These are phyloP conservation scores for Naso thynnoides DNA, from an alignment of 2,797 vertebrate genomes.

Conservation along the genomic window DNA sequence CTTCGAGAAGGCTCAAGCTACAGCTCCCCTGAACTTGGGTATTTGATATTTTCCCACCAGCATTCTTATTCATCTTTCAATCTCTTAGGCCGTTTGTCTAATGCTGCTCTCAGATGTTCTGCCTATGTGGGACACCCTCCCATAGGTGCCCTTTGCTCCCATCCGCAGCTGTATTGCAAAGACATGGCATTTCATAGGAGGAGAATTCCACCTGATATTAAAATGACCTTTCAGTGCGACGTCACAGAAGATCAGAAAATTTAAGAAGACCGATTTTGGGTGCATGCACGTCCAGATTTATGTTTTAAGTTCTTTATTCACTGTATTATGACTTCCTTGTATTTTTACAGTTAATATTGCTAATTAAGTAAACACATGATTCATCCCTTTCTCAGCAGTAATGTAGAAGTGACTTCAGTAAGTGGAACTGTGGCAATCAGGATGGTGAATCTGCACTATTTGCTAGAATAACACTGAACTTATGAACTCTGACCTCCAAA, in stretches of 20 bases:
- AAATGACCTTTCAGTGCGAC: constrained; percentile 6
- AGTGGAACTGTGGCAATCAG: neutral
- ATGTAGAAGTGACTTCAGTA: neutral
- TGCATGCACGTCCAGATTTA: neutral
- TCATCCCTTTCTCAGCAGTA: neutral
- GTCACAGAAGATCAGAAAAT: neutral
- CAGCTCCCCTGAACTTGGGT: constrained; percentile 5
- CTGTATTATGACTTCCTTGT: neutral
- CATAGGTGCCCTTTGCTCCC: constrained; percentile 13
- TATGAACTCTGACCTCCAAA: neutral
- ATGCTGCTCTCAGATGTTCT: constrained; percentile 15
- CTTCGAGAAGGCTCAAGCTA: constrained; percentile 19
- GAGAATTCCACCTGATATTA: constrained; percentile 13
- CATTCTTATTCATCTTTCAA: constrained; percentile 33
- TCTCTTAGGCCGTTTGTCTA: constrained; percentile 9
- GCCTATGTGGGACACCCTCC: neutral
- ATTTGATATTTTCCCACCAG: constrained; percentile 49
- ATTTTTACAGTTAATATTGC: neutral
- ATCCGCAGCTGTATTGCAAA: constrained; percentile 11
- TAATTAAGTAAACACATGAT: neutral
- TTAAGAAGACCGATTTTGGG: neutral
- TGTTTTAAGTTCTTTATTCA: neutral
- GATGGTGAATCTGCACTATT: neutral
- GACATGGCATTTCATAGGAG: constrained; percentile 16
- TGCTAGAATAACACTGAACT: neutral